Evolutionary conservation across 2,888 invertebrate species (phyloP).

Genomic region (Deilephila porcellus): DNA sequence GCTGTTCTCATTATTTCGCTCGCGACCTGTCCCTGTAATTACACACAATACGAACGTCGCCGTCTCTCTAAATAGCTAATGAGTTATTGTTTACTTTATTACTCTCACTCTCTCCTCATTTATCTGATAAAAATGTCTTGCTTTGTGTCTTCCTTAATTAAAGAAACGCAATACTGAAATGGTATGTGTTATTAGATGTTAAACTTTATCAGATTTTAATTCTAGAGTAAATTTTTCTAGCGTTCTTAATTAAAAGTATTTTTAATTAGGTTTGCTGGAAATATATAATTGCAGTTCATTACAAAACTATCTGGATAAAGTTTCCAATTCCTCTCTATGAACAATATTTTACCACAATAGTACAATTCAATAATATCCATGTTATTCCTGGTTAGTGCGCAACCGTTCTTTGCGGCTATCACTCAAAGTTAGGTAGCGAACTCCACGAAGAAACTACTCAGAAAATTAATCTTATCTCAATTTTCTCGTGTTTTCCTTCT

Average conservation of each 20-base stretch:
- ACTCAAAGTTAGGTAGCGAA: slow-evolving; percentile 49
- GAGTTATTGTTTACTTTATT: slow-evolving; percentile 31
- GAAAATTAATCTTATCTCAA: slow-evolving; percentile 80
- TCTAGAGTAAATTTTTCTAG: too few species aligned
- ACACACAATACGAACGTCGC: slow-evolving; percentile 60
- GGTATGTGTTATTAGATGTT: too few species aligned
- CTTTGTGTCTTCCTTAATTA: not conserved
- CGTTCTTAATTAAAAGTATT: too few species aligned
- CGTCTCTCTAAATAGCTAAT: slow-evolving; percentile 53
- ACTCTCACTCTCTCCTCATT: not conserved
- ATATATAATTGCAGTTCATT: not conserved
- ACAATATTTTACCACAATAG: slow-evolving; percentile 16
- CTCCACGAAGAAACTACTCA: slow-evolving; percentile 66
- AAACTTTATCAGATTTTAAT: too few species aligned
- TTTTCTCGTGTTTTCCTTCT: slow-evolving; percentile 75
- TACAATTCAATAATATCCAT: slow-evolving; percentile 47
- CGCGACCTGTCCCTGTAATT: slow-evolving; percentile 64
- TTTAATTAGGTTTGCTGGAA: too few species aligned
- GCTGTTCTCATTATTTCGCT: slow-evolving; percentile 60
- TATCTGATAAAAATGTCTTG: not conserved
- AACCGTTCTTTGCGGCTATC: slow-evolving; percentile 38
- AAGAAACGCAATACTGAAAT: not conserved
- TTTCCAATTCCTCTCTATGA: not conserved
- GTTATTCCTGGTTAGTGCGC: slow-evolving; percentile 47
- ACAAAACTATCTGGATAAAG: not conserved